Percentiles rank a stretch among this genome's conserved stretches.
These are phyloP conservation scores for Rhynchomys soricoides DNA, from an alignment of 2,113 vertebrate species.

Conservation along the genomic window DNA sequence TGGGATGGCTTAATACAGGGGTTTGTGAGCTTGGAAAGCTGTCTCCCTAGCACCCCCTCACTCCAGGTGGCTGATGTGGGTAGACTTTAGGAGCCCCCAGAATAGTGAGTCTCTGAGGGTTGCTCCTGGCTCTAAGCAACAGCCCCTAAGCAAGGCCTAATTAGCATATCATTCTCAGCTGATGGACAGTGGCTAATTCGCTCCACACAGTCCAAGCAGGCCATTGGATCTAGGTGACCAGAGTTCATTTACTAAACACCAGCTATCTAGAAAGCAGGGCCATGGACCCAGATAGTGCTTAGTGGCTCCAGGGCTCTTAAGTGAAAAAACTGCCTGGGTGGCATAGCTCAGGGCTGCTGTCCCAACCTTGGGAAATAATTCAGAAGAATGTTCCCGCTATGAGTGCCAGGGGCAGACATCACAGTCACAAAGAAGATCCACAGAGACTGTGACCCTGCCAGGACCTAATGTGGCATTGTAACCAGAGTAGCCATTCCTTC, in stretches of 20 bases:
- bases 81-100: background rate
- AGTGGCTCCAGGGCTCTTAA: too few species aligned
- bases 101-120: background rate
- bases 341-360: accelerated
- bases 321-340: background rate
- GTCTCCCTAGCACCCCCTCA: background rate
- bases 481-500: background rate
- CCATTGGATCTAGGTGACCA: background rate
- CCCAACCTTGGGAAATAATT: background rate
- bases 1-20: background rate
- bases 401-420: background rate
- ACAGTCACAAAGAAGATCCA: background rate
- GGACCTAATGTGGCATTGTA: background rate
- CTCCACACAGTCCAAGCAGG: background rate
- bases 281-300: background rate
- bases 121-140: background rate
- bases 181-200: background rate
- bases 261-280: background rate
- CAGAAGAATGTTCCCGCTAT: background rate
- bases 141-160: background rate
- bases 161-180: background rate
- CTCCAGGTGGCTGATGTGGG: background rate
- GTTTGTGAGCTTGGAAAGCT: background rate
- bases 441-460: background rate
- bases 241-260: background rate